Evolutionary conservation across 2,113 vertebrate genomes (phyloP).

Genomic region (Alouatta palliata): DNA sequence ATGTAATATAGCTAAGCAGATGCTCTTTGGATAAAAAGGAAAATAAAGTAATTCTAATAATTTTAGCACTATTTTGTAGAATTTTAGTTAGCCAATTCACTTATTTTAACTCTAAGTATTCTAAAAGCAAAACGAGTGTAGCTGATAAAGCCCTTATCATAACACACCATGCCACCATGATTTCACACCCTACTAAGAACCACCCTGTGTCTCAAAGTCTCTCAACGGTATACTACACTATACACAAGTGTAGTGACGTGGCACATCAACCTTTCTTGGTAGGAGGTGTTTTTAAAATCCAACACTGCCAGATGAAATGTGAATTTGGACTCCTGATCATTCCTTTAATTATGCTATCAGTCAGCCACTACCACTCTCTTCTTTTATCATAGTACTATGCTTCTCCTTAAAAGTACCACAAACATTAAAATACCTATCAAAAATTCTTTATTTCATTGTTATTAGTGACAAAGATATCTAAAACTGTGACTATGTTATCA

Average conservation of each 20-base stretch:
- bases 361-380: background rate
- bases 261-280: background rate
- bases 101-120: background rate
- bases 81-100: background rate
- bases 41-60: slow-evolving; percentile 30
- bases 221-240: background rate
- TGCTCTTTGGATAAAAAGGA: background rate
- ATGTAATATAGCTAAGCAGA: background rate
- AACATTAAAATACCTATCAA: background rate
- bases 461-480: background rate
- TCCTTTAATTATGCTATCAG: background rate
- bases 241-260: background rate
- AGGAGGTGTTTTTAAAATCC: background rate
- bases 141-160: slow-evolving; percentile 58
- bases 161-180: background rate
- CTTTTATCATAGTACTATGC: background rate
- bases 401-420: background rate
- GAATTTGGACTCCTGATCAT: background rate
- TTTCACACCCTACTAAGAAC: background rate
- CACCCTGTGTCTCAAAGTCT: background rate
- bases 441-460: background rate
- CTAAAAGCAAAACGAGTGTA: background rate
- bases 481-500: background rate
- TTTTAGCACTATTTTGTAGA: background rate
- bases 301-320: background rate